phyloP scores from a whole-genome alignment of 2,888 invertebrate genomes.

The Blomia tropicalis region DNA sequence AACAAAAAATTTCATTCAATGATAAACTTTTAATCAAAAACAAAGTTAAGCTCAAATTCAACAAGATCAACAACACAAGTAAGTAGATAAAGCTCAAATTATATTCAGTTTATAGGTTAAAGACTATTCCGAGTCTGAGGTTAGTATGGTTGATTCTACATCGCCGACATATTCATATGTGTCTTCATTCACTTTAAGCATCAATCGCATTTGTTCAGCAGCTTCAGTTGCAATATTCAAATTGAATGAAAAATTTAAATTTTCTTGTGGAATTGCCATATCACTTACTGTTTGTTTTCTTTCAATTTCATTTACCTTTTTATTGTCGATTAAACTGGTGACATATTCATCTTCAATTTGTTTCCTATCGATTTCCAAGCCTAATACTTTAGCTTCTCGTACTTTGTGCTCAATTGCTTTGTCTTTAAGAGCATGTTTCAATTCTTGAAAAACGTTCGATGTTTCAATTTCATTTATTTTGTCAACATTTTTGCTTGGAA shows the following conservation, averaged over 20 bases:
- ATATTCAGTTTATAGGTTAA: too few species aligned
- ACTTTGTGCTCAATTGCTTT: slow-evolving; percentile 18
- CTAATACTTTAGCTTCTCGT: slow-evolving; percentile 19
- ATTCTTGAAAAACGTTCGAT: background rate
- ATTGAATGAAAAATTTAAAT: background rate
- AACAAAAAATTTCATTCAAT: too few species aligned
- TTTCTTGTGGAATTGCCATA: background rate
- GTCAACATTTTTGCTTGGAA: background rate
- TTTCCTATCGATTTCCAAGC: background rate
- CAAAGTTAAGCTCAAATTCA: too few species aligned
- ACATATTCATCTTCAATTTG: slow-evolving; percentile 3
- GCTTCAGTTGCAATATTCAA: background rate
- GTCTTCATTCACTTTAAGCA: background rate
- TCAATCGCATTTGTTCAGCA: background rate
- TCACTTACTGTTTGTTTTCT: background rate
- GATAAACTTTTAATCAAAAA: too few species aligned
- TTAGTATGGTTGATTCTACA: too few species aligned
- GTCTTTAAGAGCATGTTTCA: slow-evolving; percentile 12
- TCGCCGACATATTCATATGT: background rate
- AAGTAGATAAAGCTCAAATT: too few species aligned
- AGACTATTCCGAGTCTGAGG: too few species aligned
- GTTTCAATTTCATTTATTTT: background rate
- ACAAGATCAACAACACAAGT: too few species aligned
- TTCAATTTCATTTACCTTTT: background rate
- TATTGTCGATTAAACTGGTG: background rate